Evolutionary conservation across 2,113 vertebrate genomes (phyloP), one percentile per base, ranked within the genome.

Genomic region (Smithornis capensis): DNA sequence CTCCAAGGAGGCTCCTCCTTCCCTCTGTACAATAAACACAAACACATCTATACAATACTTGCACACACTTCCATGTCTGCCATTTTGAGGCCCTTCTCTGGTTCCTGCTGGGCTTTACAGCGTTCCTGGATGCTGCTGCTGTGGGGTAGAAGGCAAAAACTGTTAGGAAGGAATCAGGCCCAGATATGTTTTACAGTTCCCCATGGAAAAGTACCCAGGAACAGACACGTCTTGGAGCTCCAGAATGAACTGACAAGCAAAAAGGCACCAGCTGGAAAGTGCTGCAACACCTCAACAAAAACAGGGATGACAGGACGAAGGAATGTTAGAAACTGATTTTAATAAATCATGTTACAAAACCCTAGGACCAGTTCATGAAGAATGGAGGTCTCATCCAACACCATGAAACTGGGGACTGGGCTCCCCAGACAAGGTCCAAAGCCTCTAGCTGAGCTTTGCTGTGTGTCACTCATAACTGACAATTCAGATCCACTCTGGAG

Each of bases 281-380:
- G 15, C 84, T 47, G 73, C 52, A 37, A 55, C 31, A 37, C 22
- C 63, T 94, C 78, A 89, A 33, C 59, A 85, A 77, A 70, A 77
- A 0, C 64, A 92, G 52, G 71, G 62, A 74, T 79, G 55, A 83
- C 89, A 86, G 81, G 69, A 90, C 47, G 74, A 96, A 96, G 78
- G 87, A 92, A 84, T 74, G 57, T 23, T 35, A 42, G 75, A 93
- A 89, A 83, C 75, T 6, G 3, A 91, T 97, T 97, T 96, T 97
- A 95, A 90, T 90, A 89, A 95, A 96, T 74, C 76, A 42, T 25
- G 37, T 87, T 95, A 96, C 87, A 97, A 96, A 97, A 92, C 40
- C 24, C 83, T 81, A 78, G 44, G 88, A 90, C 74, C 52, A 80
- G 76, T 77, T 93, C 77, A 83, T 55, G 57, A 86, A 89, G 62